Evolutionary conservation across 1,140 invertebrate species (phyloP), one percentile per base, ranked within the genome.

Genomic region (Melanaphis sacchari): DNA sequence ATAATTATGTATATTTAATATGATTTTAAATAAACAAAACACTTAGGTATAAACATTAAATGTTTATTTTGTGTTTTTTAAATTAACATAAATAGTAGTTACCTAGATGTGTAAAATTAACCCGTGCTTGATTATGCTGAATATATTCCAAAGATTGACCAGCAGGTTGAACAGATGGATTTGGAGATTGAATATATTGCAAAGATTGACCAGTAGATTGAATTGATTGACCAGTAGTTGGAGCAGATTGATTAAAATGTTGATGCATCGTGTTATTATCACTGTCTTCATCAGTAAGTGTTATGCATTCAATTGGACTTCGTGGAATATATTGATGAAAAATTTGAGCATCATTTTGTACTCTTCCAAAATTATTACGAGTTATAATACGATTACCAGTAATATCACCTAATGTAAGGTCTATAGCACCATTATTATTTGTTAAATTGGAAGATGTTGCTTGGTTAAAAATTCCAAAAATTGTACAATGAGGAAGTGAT

Each of bases 401-500:
- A n/a, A n/a, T 15, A 66, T 26, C 1, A 66, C 31, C 11, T 11
- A 66, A 15, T 26, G 31, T n/a, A 66, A n/a, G 59, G 31, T 66
- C 31, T 11, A 66, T 3, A 31, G 59, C 59, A 0, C 59, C 31
- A n/a, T 66, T 4, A 66, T 66, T 31, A n/a, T 49, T 49, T 49
- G 59, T 11, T 31, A n/a, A 15, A 31, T 66, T n/a, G 31, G 59
- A n/a, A 31, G 9, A 15, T 4, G 3, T 11, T 4, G 31, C 31
- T 1, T 31, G 31, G 11, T 31, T 31, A 11, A 66, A 11, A 31
- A 66, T 8, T n/a, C 59, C 31, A 8, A 3, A 31, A 31, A 31
- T 7, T 9, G 0, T 31, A 26, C 9, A 9, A 26, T 0, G 9
- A 59, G 8, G 22, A 26, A 24, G 0, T 24, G 22, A 0, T 31